Percentiles rank a stretch among this genome's conserved stretches.
phyloP scores from a whole-genome alignment of 2,797 vertebrate species.

The Apodemus agrarius region DNA sequence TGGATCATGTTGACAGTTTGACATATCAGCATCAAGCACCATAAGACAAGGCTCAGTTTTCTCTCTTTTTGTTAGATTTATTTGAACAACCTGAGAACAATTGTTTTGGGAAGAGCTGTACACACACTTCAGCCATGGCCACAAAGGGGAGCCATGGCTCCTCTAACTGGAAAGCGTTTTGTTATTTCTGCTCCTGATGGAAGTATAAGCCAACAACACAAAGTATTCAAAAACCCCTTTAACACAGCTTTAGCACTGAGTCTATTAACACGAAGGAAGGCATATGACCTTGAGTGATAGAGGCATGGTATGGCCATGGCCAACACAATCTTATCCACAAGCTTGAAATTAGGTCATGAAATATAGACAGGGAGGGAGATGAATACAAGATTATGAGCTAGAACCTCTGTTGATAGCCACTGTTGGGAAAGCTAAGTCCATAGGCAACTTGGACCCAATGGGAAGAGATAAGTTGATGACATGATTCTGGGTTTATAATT shows the following conservation, averaged over 20 bases:
- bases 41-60: not conserved
- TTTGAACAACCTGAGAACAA: not conserved
- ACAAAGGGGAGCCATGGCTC: not conserved
- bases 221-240: not conserved
- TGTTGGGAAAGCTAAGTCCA: accelerated
- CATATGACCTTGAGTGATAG: not conserved
- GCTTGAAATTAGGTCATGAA: not conserved
- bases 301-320: not conserved
- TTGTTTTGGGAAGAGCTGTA: not conserved
- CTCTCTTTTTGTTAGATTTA: not conserved
- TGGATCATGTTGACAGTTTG: not conserved
- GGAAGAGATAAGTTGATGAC: no score
- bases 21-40: not conserved
- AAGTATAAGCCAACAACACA: not conserved
- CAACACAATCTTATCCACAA: not conserved
- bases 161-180: not conserved
- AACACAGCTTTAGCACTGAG: not conserved
- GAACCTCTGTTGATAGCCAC: not conserved
- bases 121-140: not conserved
- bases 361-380: not conserved
- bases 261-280: not conserved
- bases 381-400: not conserved
- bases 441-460: not conserved
- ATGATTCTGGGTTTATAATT: not conserved
- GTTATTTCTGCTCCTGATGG: not conserved